Evolutionary conservation across 2,888 invertebrate genomes (phyloP).

Genomic region (Linnaemya vulpina): DNA sequence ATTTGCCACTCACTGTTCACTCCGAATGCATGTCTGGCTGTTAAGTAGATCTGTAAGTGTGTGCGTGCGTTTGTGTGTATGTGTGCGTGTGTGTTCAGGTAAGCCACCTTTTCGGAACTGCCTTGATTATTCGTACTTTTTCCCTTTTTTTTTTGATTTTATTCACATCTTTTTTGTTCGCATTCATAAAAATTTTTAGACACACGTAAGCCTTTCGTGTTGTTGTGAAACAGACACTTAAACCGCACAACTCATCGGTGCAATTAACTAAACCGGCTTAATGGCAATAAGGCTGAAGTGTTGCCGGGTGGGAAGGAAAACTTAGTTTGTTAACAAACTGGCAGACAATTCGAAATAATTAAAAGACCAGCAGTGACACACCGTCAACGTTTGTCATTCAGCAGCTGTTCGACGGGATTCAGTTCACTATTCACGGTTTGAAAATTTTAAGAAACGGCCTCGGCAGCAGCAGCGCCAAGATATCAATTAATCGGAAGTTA

Average conservation of each 20-base stretch:
- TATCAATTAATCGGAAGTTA: too few species aligned
- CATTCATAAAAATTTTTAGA: conserved; percentile 24
- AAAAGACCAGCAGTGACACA: background rate
- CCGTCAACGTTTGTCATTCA: background rate
- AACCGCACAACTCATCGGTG: conserved; percentile 66
- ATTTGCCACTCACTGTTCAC: background rate
- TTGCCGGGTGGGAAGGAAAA: conserved; percentile 17
- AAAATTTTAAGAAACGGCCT: too few species aligned
- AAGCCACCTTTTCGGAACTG: conserved; percentile 11
- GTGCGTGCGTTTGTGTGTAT: background rate
- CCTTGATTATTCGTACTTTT: conserved; percentile 37
- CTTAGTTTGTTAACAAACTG: background rate
- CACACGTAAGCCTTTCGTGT: conserved; percentile 24
- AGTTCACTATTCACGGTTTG: too few species aligned
- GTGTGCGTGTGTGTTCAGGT: background rate
- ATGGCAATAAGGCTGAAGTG: conserved; percentile 49
- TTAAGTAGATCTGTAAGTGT: background rate
- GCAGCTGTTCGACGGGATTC: too few species aligned
- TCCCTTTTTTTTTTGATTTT: conserved; percentile 16
- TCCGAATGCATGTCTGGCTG: background rate
- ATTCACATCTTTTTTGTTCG: conserved; percentile 32
- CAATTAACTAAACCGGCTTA: conserved; percentile 67
- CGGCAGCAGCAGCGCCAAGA: too few species aligned
- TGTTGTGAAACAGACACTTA: conserved; percentile 47
- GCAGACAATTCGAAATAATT: background rate